Evolutionary conservation across 2,888 invertebrate genomes (phyloP).

Genomic region (Copidosoma aretas): DNA sequence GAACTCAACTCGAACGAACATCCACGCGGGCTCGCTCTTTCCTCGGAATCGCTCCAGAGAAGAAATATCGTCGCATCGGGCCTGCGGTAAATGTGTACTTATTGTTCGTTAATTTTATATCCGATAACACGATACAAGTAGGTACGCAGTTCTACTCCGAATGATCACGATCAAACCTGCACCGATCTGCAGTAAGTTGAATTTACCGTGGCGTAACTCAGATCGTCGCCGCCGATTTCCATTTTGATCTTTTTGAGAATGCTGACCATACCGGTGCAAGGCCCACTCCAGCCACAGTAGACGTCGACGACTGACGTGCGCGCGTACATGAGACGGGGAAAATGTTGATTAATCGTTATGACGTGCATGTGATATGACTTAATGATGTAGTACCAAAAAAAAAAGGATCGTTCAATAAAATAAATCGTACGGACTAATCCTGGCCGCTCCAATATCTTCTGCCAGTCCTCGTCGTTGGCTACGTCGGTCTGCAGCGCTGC

Average conservation of each 20-base stretch:
- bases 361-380: no score
- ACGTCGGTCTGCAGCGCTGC: conserved; percentile 83
- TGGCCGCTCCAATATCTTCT: conserved; percentile 75
- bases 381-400: no score
- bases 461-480: conserved; percentile 84
- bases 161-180: no score
- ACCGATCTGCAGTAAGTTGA: background rate
- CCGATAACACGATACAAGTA: no score
- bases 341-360: no score
- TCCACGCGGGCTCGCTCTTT: conserved; percentile 90
- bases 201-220: conserved; percentile 80
- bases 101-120: no score
- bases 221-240: conserved; percentile 84
- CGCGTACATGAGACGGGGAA: no score
- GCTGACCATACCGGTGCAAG: conserved; percentile 86
- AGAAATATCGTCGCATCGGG: conserved; percentile 73
- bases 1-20: conserved; percentile 70
- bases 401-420: conserved; percentile 7
- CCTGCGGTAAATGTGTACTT: conserved; percentile 44
- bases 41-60: conserved; percentile 79
- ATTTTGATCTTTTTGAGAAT: conserved; percentile 87
- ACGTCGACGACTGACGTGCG: conserved; percentile 91
- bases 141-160: no score
- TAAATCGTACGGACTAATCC: conserved; percentile 69
- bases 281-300: conserved; percentile 95